Conservation (phyloP, 2,113 vertebrate genomes). For the Forbesichthys papilliferus region DNA sequence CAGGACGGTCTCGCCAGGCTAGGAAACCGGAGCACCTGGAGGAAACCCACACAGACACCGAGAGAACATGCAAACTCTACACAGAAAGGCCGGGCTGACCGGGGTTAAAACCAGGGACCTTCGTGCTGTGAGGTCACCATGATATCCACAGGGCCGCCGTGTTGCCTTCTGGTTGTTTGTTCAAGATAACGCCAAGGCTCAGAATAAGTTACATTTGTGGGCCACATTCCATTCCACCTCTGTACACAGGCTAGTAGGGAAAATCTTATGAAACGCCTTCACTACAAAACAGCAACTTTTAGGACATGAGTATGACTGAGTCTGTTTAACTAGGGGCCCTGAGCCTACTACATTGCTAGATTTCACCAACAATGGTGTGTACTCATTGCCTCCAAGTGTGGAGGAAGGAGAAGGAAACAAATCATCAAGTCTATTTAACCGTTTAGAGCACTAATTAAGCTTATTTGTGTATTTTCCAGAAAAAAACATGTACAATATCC, state of each 20-base stretch:
- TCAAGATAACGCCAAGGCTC: too few relatives aligned
- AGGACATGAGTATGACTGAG: slow-evolving; percentile 21
- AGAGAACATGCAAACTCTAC: too few relatives aligned
- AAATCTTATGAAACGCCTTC: slow-evolving; percentile 37
- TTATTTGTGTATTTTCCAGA: neutral
- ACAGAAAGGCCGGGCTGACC: too few relatives aligned
- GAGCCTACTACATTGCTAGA: neutral
- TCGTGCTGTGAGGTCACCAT: too few relatives aligned
- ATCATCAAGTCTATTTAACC: neutral
- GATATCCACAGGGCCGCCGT: too few relatives aligned
- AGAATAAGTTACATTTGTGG: neutral
- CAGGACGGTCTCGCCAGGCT: too few relatives aligned
- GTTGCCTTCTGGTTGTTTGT: too few relatives aligned
- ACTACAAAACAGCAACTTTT: slow-evolving; percentile 29
- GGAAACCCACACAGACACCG: too few relatives aligned
- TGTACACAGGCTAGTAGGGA: slow-evolving; percentile 9
- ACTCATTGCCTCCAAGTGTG: neutral
- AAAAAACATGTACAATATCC: neutral
- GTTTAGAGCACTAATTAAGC: too few relatives aligned
- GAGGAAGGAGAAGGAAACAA: neutral
- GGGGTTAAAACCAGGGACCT: too few relatives aligned
- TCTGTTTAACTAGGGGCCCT: slow-evolving; percentile 28
- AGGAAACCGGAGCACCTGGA: too few relatives aligned
- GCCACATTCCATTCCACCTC: neutral
- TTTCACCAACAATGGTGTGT: neutral